Evolutionary conservation across 1,140 invertebrate genomes (phyloP).

Genomic region (Dendrolimus kikuchii): DNA sequence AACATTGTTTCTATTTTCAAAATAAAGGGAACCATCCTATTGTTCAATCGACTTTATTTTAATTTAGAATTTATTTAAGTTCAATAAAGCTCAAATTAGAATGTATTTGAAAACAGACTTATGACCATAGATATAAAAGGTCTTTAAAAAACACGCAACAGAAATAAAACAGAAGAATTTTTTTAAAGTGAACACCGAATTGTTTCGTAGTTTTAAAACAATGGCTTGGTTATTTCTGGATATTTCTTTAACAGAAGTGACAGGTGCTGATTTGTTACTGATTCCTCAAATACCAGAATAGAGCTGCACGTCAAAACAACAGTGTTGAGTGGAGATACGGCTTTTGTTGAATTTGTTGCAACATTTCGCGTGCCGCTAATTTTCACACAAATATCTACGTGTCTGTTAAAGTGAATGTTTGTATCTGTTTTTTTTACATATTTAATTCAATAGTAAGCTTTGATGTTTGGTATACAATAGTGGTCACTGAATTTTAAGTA

Average conservation of each 20-base stretch:
- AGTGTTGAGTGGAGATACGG: constrained; percentile 18
- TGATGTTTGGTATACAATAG: too few relatives aligned
- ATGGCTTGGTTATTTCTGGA: constrained; percentile 37
- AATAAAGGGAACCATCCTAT: constrained; percentile 10
- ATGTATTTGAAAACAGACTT: constrained; percentile 7
- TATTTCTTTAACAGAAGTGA: constrained; percentile 33
- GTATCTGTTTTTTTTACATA: constrained; percentile 22
- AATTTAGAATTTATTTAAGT: constrained; percentile 19
- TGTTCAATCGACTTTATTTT: not conserved
- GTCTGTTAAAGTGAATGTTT: constrained; percentile 25
- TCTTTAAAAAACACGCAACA: constrained; percentile 27
- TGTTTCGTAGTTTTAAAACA: constrained; percentile 43
- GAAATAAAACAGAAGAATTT: constrained; percentile 26
- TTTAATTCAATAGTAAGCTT: constrained; percentile 13
- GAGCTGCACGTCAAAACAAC: constrained; percentile 42
- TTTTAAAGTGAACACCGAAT: constrained; percentile 40
- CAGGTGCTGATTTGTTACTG: constrained; percentile 47
- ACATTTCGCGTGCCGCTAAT: constrained; percentile 22
- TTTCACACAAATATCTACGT: constrained; percentile 30
- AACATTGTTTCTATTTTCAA: constrained; percentile 28
- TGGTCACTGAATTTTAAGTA: too few relatives aligned
- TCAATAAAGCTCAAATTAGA: constrained; percentile 7
- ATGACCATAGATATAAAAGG: constrained; percentile 7
- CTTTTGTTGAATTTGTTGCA: constrained; percentile 26
- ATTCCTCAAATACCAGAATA: constrained; percentile 41